Evolutionary conservation across 1,140 invertebrate species (phyloP), one percentile per base, ranked within the genome.

Genomic region (Leptinotarsa undecemlineata): DNA sequence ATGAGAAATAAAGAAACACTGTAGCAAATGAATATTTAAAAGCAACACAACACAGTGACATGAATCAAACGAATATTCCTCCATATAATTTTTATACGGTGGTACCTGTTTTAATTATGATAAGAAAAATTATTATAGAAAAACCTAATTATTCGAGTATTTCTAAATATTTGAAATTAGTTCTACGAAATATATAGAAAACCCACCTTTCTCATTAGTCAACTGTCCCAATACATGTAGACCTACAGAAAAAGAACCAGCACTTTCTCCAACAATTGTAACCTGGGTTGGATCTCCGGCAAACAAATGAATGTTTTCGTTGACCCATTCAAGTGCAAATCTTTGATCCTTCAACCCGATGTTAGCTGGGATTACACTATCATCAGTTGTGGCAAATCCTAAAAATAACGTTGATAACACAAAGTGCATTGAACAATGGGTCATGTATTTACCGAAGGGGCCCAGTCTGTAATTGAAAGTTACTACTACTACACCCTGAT

Each of bases 361-460:
- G 20, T 71, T 71, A 5, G 47, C 48, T 11, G 68, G 68, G 5
- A 71, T 51, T 2, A 71, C 68, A 51, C 26, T 17, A 19, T 71
- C 68, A 14, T 51, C 20, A 21, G 68, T 71, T n/a, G 47, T 48
- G 2, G 57, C 26, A 15, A 71, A 72, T 21, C 61, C 57, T 72
- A 47, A 8, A 20, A 71, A 21, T 14, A 21, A 19, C 5, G 0
- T 13, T 6, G 26, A 33, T 33, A 33, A 33, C 26, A 1, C 26
- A 6, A 6, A 33, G 6, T 8, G 26, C 4, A 33, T 33, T 6
- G 2, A 33, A 33, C 26, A 33, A 33, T 33, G 26, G 8, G 8
- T 6, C 26, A 33, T 8, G 6, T 33, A 33, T 20, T 60, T 23
- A 83, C 91, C 91, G n/a, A 93, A 84, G 68, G 90, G 86, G 74